Conservation (phyloP, 2,797 vertebrate genomes). For the Cichlasoma orientale region DNA sequence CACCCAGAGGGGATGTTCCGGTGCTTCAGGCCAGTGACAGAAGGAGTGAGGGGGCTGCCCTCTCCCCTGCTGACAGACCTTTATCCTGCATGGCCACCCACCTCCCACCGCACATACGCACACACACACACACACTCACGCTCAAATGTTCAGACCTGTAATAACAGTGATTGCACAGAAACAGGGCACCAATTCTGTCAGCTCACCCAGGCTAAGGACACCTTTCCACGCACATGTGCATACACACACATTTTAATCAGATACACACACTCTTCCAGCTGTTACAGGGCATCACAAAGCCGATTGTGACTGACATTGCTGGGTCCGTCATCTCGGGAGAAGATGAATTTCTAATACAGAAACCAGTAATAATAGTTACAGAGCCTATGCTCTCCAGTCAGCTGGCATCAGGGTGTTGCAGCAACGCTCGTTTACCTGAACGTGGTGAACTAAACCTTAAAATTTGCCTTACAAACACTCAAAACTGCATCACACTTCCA, state of each 20-base stretch:
- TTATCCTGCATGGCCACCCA: constrained; percentile 49
- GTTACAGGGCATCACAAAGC: constrained; percentile 60
- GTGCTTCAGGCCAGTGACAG: constrained; percentile 67
- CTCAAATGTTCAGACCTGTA: not conserved
- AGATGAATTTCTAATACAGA: constrained; percentile 40
- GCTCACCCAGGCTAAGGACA: constrained; percentile 21
- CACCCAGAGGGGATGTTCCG: constrained; percentile 54
- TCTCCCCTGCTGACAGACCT: constrained; percentile 59
- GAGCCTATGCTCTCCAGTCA: not conserved
- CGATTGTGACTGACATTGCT: constrained; percentile 62
- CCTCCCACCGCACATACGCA: not conserved
- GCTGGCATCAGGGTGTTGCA: not conserved
- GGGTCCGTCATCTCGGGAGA: constrained; percentile 29
- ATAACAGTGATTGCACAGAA: not conserved
- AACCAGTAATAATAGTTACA: constrained; percentile 19
- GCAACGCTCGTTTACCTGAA: not conserved
- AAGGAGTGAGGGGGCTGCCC: constrained; percentile 67
- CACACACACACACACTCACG: not conserved
- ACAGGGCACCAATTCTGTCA: not conserved
- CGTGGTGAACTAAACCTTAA: not conserved
- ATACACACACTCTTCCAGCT: constrained; percentile 46
- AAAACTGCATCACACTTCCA: not conserved
- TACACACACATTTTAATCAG: constrained; percentile 42
- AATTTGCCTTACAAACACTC: not conserved
- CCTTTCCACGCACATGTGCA: constrained; percentile 27